A percentile compares a stretch with the other conserved stretches of the same genome.
phyloP scores from a whole-genome alignment of 2,888 invertebrate species.

The Lepidocyrtoides sp. region DNA sequence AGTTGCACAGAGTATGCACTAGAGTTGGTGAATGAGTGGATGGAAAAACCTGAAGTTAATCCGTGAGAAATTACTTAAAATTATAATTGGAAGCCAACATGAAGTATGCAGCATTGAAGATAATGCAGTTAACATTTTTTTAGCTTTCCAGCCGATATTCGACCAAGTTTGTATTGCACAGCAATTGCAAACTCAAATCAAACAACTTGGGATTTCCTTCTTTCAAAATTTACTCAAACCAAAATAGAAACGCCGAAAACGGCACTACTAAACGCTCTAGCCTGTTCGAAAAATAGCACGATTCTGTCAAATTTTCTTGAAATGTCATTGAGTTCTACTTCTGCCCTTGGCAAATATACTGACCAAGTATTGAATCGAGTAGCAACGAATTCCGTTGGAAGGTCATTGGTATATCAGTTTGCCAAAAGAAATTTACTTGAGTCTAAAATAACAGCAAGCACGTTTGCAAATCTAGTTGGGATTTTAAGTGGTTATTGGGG shows the following conservation, averaged over 20 bases:
- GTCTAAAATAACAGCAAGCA: background rate
- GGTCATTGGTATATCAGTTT: slow-evolving; percentile 33
- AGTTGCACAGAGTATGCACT: slow-evolving; percentile 71
- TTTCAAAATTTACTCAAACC: slow-evolving; percentile 54
- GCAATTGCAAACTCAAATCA: slow-evolving; percentile 47
- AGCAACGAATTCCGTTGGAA: slow-evolving; percentile 17
- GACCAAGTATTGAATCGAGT: background rate
- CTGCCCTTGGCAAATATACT: background rate
- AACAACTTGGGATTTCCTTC: slow-evolving; percentile 61
- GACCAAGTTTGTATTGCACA: slow-evolving; percentile 65
- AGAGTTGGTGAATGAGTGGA: slow-evolving; percentile 69
- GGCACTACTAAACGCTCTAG: slow-evolving; percentile 37
- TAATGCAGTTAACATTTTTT: no score
- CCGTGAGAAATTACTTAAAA: slow-evolving; percentile 11
- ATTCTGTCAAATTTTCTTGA: background rate
- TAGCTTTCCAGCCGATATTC: slow-evolving; percentile 76
- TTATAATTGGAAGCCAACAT: no score
- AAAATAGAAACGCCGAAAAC: background rate
- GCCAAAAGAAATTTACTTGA: background rate
- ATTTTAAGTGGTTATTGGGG: slow-evolving; percentile 44
- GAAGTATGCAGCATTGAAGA: no score
- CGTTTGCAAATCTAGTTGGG: slow-evolving; percentile 11
- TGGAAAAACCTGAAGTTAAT: slow-evolving; percentile 33
- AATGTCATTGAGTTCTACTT: background rate
- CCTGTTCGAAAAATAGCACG: slow-evolving; percentile 39